Percentiles rank a stretch among this genome's conserved stretches.
phyloP scores from a whole-genome alignment of 2,888 invertebrate species.

The Orthosia incerta region DNA sequence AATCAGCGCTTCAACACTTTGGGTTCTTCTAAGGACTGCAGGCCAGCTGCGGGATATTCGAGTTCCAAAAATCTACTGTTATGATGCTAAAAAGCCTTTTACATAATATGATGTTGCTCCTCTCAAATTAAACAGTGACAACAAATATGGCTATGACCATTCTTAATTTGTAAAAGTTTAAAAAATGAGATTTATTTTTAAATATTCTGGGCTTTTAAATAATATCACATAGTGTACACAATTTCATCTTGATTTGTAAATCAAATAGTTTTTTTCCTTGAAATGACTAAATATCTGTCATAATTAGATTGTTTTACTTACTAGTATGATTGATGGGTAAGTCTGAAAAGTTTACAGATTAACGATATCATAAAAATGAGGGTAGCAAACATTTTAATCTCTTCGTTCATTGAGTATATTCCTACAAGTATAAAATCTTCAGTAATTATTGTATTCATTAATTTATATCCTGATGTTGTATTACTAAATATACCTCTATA shows the following conservation, averaged over 20 bases:
- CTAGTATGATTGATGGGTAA: neutral
- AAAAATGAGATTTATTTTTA: too few species aligned
- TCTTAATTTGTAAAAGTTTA: too few species aligned
- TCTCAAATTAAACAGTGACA: neutral
- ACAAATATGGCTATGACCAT: neutral
- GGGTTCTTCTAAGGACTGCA: neutral
- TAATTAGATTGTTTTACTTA: neutral
- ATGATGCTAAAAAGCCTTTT: too few species aligned
- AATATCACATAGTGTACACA: slow-evolving; percentile 7
- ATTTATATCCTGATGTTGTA: too few species aligned
- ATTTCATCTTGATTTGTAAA: neutral
- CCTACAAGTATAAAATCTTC: too few species aligned
- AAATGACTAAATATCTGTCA: neutral
- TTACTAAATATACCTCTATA: too few species aligned
- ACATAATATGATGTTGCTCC: too few species aligned
- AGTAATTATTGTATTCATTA: too few species aligned
- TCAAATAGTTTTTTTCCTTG: neutral
- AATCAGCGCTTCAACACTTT: too few species aligned
- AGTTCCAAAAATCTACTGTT: neutral
- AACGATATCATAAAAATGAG: too few species aligned
- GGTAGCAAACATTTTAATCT: too few species aligned
- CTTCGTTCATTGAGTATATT: too few species aligned
- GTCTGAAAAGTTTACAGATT: neutral
- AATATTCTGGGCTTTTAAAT: neutral
- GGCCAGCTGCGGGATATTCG: neutral